A percentile compares a stretch with the other conserved stretches of the same genome.
These are phyloP conservation scores for Lasioglossum villosulum DNA, from an alignment of 2,888 invertebrate species.

Conservation along the genomic window DNA sequence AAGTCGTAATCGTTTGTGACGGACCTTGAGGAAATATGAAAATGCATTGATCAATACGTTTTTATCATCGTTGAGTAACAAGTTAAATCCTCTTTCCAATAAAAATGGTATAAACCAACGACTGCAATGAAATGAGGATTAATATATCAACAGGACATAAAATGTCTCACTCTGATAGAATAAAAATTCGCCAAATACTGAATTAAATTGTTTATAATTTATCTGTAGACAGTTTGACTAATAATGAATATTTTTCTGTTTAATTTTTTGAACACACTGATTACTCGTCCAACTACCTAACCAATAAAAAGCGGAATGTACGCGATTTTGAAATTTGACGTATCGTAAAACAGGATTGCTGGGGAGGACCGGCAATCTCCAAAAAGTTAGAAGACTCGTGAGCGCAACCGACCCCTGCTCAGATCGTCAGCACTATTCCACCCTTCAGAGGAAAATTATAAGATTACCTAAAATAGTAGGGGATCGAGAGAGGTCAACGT, in stretches of 20 bases:
- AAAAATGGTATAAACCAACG: background rate
- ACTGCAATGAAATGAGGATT: background rate
- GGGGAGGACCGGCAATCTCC: background rate
- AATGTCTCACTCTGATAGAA: background rate
- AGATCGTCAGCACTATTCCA: conserved; percentile 27
- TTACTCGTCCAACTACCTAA: background rate
- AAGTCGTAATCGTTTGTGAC: background rate
- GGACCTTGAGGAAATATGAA: background rate
- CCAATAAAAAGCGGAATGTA: background rate
- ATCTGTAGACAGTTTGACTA: background rate
- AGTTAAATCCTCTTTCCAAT: background rate
- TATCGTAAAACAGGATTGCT: background rate
- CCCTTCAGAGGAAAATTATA: conserved; percentile 43
- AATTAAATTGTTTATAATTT: background rate
- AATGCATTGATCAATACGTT: background rate
- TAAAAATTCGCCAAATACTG: background rate
- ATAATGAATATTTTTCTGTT: background rate
- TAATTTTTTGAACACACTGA: background rate
- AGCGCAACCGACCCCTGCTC: background rate
- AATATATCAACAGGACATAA: background rate
- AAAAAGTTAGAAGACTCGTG: conserved; percentile 7
- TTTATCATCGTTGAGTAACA: background rate
- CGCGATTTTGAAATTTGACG: background rate
- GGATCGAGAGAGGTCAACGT: conserved; percentile 38
- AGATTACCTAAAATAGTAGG: conserved; percentile 55